Percentiles rank a stretch among this genome's conserved stretches.
Conservation (phyloP, 2,113 vertebrate species). For the Epinephelus cyanopodus region DNA sequence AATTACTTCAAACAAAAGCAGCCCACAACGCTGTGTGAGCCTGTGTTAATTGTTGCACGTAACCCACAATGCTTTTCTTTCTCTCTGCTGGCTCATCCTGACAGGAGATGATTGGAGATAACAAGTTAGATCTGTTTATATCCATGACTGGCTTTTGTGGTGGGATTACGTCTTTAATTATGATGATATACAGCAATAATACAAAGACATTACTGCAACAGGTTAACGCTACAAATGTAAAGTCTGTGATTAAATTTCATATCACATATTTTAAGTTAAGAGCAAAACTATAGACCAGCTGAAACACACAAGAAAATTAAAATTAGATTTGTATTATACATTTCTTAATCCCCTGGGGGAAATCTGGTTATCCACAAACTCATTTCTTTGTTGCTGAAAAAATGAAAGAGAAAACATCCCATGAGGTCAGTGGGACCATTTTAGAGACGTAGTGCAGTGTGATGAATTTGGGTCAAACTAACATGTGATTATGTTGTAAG, state of each 20-base stretch:
- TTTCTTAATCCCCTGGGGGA: conserved; percentile 5
- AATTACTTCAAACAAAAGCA: conserved; percentile 52
- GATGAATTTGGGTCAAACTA: conserved; percentile 47
- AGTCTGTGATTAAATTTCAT: neutral
- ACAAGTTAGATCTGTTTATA: conserved; percentile 32
- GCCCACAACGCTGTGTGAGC: conserved; percentile 27
- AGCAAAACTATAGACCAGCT: neutral
- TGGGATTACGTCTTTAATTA: conserved; percentile 27
- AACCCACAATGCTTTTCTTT: conserved; percentile 22
- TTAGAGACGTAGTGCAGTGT: conserved; percentile 1
- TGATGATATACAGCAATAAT: neutral
- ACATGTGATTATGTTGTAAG: conserved; percentile 67
- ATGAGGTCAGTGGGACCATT: conserved; percentile 49
- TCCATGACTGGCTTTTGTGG: conserved; percentile 25
- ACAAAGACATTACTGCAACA: conserved; percentile 6
- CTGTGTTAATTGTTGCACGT: conserved; percentile 36
- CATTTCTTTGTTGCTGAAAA: conserved; percentile 13
- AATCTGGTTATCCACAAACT: conserved; percentile 26
- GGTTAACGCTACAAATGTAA: conserved; percentile 3
- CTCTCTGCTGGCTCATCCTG: neutral
- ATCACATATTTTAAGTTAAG: neutral
- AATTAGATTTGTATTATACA: conserved; percentile 4
- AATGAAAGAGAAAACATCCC: conserved; percentile 14
- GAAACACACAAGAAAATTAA: conserved; percentile 5
- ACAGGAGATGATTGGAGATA: conserved; percentile 9